Percentiles rank a stretch among this genome's conserved stretches.
These are phyloP conservation scores for Oscheius sp. DNA, from an alignment of 2,888 invertebrate species.

Conservation along the genomic window DNA sequence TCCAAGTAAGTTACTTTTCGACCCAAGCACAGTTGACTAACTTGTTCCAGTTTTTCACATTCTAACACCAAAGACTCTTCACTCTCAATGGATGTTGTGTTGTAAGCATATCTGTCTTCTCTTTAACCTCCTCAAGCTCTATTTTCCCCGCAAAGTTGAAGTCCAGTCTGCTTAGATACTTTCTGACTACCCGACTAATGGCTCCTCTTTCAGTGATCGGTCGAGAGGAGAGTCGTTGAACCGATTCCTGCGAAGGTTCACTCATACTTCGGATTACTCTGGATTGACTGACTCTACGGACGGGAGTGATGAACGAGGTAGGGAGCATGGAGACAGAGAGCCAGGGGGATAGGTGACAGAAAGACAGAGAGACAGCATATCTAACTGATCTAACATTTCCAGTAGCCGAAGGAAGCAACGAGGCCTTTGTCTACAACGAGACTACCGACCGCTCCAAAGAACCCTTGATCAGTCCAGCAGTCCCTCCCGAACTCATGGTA, in stretches of 20 bases:
- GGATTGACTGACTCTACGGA: slow-evolving; percentile 28
- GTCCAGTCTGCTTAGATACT: background rate
- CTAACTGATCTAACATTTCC: too few relatives aligned
- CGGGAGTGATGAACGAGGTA: slow-evolving; percentile 25
- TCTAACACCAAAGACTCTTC: background rate
- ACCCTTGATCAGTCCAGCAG: too few relatives aligned
- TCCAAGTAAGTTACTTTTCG: slow-evolving; percentile 10
- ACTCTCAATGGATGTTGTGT: slow-evolving; percentile 18
- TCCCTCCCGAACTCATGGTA: too few relatives aligned
- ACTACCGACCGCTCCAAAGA: too few relatives aligned
- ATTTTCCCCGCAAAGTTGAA: background rate
- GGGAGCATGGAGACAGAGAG: background rate
- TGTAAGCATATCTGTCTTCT: slow-evolving; percentile 9
- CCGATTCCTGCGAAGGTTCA: slow-evolving; percentile 1
- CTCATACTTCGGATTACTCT: slow-evolving; percentile 12
- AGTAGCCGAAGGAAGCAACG: too few relatives aligned
- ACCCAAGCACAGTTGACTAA: background rate
- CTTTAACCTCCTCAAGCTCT: background rate
- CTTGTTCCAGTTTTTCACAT: slow-evolving; percentile 10
- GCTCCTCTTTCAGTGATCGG: slow-evolving; percentile 21
- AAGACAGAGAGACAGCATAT: too few relatives aligned
- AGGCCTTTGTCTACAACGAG: too few relatives aligned
- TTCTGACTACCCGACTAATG: background rate
- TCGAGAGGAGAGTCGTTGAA: slow-evolving; percentile 17
- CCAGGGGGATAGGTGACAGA: background rate